A percentile compares a stretch with the other conserved stretches of the same genome.
Evolutionary conservation across 1,140 invertebrate species (phyloP).

Genomic region (Plodia interpunctella): DNA sequence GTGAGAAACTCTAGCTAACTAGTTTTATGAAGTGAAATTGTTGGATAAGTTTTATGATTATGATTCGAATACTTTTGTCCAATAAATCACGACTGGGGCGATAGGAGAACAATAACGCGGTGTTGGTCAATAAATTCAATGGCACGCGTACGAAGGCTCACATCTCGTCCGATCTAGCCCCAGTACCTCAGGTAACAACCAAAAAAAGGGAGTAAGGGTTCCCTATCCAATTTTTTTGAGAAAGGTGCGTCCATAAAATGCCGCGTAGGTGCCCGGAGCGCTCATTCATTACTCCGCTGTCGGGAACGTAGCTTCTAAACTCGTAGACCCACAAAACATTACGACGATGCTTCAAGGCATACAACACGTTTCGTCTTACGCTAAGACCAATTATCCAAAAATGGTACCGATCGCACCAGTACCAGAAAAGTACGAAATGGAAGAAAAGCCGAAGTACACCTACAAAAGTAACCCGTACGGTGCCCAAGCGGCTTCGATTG

Average conservation of each 20-base stretch:
- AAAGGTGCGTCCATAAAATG: constrained; percentile 53
- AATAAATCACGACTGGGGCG: constrained; percentile 1
- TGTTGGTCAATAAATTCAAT: constrained; percentile 40
- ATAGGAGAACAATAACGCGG: neutral
- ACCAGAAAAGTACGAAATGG: constrained; percentile 61
- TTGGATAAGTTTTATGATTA: neutral
- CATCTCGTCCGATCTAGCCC: constrained; percentile 36
- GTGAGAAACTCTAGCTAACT: too few species aligned
- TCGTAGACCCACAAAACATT: constrained; percentile 11
- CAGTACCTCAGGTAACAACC: constrained; percentile 56
- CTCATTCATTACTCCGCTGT: constrained; percentile 51
- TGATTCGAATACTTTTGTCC: neutral
- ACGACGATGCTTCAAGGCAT: constrained; percentile 53
- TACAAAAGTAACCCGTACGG: constrained; percentile 81
- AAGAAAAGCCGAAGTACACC: constrained; percentile 80
- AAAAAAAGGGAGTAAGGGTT: constrained; percentile 61
- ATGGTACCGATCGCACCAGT: constrained; percentile 72
- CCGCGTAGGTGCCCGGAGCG: constrained; percentile 28
- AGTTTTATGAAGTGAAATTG: neutral
- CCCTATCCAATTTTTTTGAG: constrained; percentile 62
- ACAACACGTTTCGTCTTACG: constrained; percentile 31
- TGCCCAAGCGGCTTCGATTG: constrained; percentile 88
- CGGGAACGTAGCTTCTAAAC: constrained; percentile 29
- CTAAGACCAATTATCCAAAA: constrained; percentile 42
- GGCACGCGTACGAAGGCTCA: constrained; percentile 58